Evolutionary conservation across 2,888 invertebrate species (phyloP), one percentile per base, ranked within the genome.

Genomic region (Ornithoptera priamus): DNA sequence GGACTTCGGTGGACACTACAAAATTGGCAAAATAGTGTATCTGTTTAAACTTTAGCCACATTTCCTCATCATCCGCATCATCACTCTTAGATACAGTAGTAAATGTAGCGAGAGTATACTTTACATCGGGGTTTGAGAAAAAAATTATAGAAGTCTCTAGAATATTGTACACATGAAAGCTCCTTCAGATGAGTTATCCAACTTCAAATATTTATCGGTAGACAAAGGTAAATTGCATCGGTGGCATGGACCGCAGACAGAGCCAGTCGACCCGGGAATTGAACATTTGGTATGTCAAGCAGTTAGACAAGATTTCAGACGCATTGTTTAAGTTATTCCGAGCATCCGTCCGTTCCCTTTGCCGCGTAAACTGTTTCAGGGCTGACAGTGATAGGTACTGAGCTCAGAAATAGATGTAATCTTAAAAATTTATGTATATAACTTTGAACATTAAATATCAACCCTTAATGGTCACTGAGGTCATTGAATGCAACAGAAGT

Each of bases 281-380:
- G 85, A 85, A 82, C 87, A 78, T 75, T 85, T 77, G 90, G 89
- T 86, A 92, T 90, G 88, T 87, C 87, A 85, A 80, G 84, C 88
- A 87, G 86, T 89, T 87, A 85, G 87, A 87, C 87, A 89, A 90
- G 89, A 89, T 90, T 89, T 90, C 90, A 90, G 90, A 90, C 89
- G 86, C 87, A 89, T 88, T 89, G 87, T 88, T 83, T 84, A 82
- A 87, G 88, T 86, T 88, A 90, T 90, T 86, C 84, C 79, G 75
- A 81, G 83, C 84, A 88, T 87, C 81, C 79, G 78, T 74, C 78
- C 76, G 81, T 80, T 85, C 80, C 80, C 81, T 84, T 82, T 80
- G 73, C 73, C 76, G 80, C 76, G 80, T 79, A 83, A 85, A 81
- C 82, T 77, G 75, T 77, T 73, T 53, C 72, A 83, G 85, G 83